Base-by-base conservation (phyloP, 2,888 invertebrate species). In the Cryptosula pallasiana region DNA sequence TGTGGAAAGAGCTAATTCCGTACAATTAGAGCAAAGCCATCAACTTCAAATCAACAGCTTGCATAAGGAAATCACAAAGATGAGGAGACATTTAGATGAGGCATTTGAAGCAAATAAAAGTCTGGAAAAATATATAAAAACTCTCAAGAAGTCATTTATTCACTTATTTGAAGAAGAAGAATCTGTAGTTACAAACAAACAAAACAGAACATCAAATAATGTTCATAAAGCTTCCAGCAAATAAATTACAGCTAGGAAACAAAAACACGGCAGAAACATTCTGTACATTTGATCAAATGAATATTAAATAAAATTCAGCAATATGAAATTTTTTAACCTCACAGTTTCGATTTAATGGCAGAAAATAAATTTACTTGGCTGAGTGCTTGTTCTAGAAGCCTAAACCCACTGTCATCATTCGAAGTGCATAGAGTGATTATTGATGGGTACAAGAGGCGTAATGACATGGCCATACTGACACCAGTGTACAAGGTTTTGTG, bases 271-370 rank as follows among this genome's bases (percentile, higher is more conserved):
- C n/a, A n/a, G n/a, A n/a, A n/a, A n/a, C n/a, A n/a, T n/a, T n/a
- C n/a, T n/a, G n/a, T n/a, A n/a, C n/a, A n/a, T n/a, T n/a, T n/a
- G n/a, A n/a, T n/a, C n/a, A n/a, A n/a, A n/a, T n/a, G n/a, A n/a
- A n/a, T n/a, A n/a, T n/a, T n/a, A n/a, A n/a, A n/a, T n/a, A n/a
- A n/a, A n/a, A n/a, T n/a, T n/a, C n/a, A n/a, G n/a, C n/a, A n/a
- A n/a, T n/a, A n/a, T n/a, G n/a, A n/a, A n/a, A n/a, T n/a, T n/a
- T n/a, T n/a, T n/a, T 45, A 57, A 63, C 5, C 29, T 27, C 32
- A 63, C 5, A 63, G 63, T n/a, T 63, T 63, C 9, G 63, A 63
- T 63, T 63, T 27, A 5, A 63, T 3, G 9, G 63, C 20, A 63
- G 2, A 27, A 32, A 13, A 13, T 29, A 9, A 27, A 32, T 32